phyloP scores from a whole-genome alignment of 2,113 vertebrate species.

The Pholis gunnellus region DNA sequence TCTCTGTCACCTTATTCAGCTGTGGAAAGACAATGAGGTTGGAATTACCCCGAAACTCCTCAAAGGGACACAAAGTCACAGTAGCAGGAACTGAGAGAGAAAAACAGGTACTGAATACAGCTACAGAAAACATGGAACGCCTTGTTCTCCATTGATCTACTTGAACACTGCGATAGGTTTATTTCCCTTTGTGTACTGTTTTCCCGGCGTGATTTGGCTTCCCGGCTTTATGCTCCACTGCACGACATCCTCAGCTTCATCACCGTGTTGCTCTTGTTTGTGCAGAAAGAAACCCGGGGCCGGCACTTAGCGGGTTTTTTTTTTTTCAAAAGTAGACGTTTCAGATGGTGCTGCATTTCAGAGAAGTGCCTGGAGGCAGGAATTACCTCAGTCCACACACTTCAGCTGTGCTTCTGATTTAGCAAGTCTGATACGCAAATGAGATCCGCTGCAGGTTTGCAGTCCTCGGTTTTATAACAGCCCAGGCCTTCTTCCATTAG shows the following conservation, averaged over 20 bases:
- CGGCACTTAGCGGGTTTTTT: conserved; percentile 15
- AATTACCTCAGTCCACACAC: conserved; percentile 48
- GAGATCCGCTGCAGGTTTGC: conserved; percentile 30
- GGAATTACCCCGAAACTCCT: neutral
- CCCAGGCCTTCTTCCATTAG: conserved; percentile 39
- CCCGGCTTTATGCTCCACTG: neutral
- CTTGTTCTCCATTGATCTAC: neutral
- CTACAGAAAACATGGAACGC: neutral
- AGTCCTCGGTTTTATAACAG: conserved; percentile 15
- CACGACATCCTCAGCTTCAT: neutral
- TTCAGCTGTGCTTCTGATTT: conserved; percentile 48
- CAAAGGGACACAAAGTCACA: neutral
- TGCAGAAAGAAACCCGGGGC: neutral
- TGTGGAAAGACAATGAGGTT: neutral
- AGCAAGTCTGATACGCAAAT: conserved; percentile 50
- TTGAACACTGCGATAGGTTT: neutral
- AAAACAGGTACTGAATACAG: neutral
- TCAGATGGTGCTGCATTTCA: conserved; percentile 10
- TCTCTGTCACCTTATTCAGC: neutral
- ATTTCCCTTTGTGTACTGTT: neutral
- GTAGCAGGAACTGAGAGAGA: neutral
- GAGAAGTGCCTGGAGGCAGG: conserved; percentile 41
- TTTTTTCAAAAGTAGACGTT: conserved; percentile 17
- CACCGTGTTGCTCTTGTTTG: neutral
- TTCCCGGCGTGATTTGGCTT: neutral